Evolutionary conservation across 2,888 invertebrate species (phyloP).

Genomic region (Dryobotodes eremita): DNA sequence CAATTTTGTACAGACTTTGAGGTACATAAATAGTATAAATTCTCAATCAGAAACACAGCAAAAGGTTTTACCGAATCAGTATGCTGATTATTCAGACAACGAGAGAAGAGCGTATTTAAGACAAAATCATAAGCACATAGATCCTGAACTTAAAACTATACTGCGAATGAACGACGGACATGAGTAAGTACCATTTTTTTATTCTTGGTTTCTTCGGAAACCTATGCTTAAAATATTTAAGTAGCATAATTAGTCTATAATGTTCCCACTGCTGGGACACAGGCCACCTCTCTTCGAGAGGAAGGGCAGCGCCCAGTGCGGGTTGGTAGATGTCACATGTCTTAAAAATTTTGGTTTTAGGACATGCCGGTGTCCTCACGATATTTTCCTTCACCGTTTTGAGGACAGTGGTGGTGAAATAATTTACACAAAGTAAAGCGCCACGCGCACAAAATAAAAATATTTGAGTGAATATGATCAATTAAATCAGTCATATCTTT

Average conservation of each 20-base stretch:
- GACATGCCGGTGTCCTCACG: background rate
- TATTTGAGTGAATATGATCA: background rate
- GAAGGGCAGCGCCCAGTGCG: background rate
- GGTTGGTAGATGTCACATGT: background rate
- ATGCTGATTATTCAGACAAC: constrained; percentile 75
- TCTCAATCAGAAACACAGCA: constrained; percentile 64
- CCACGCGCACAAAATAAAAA: too few relatives aligned
- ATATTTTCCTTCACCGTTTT: background rate
- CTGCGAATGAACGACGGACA: constrained; percentile 24
- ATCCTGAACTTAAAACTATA: constrained; percentile 68
- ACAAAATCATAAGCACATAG: constrained; percentile 61
- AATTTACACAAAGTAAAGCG: too few relatives aligned
- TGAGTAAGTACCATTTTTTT: background rate
- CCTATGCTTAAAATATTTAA: background rate
- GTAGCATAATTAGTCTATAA: background rate
- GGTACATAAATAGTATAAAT: constrained; percentile 77
- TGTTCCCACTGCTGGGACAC: background rate
- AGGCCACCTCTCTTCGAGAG: too few relatives aligned
- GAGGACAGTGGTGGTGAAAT: background rate
- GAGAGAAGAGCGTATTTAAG: constrained; percentile 61
- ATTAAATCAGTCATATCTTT: background rate
- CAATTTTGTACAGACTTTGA: constrained; percentile 77
- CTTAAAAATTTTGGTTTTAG: background rate
- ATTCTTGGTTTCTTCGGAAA: background rate
- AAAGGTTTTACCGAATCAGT: constrained; percentile 74